These are phyloP conservation scores for Hybognathus amarus DNA, from an alignment of 2,797 vertebrate species.

Conservation along the genomic window DNA sequence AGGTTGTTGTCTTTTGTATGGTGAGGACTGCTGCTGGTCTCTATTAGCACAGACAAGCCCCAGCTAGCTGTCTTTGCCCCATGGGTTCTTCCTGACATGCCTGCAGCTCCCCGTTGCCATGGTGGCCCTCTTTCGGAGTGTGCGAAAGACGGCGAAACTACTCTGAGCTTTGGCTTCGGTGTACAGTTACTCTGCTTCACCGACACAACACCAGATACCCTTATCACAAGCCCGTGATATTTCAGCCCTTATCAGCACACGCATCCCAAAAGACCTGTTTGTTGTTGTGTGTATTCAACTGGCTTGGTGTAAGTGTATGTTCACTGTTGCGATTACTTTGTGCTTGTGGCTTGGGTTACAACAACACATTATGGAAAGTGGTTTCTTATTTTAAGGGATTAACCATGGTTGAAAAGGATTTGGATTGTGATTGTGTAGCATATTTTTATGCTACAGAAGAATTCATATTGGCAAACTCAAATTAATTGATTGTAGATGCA, in stretches of 20 bases:
- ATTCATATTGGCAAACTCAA: not conserved
- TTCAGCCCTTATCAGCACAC: conserved; percentile 23
- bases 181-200: conserved; percentile 47
- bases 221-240: conserved; percentile 33
- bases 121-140: conserved; percentile 33
- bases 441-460: not conserved
- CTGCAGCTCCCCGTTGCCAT: conserved; percentile 36
- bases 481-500: not conserved
- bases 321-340: conserved; percentile 1
- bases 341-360: conserved; percentile 15
- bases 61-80: conserved; percentile 26
- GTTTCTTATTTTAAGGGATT: conserved; percentile 20
- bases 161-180: conserved; percentile 44
- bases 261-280: conserved; percentile 29
- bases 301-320: conserved; percentile 14
- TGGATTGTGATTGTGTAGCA: not conserved
- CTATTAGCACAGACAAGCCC: conserved; percentile 47
- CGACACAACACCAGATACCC: conserved; percentile 38
- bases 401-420: not conserved
- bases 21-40: not conserved
- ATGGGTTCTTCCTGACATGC: conserved; percentile 30
- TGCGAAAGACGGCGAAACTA: conserved; percentile 39
- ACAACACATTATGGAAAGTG: conserved; percentile 30
- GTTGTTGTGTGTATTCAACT: conserved; percentile 26
- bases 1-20: conserved; percentile 3